Conservation (phyloP, 2,113 vertebrate genomes). For the Protomyctophum bolini region DNA sequence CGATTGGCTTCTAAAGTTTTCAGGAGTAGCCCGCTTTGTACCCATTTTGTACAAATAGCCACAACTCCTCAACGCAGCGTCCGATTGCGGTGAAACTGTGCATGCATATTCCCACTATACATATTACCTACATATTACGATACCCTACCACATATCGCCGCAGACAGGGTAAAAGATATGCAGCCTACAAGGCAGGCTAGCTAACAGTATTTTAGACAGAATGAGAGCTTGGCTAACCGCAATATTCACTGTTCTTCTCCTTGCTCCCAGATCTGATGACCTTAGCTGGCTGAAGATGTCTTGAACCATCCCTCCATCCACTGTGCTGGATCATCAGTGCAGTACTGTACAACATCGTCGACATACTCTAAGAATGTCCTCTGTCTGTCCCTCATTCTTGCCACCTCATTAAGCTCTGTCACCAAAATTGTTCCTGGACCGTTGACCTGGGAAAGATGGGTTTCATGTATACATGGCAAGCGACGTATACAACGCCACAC, state of each 20-base stretch:
- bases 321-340: neutral
- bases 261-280: conserved; percentile 67
- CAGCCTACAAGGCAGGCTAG: too few species aligned
- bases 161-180: neutral
- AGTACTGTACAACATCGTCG: neutral
- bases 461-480: neutral
- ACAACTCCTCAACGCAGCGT: too few species aligned
- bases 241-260: neutral
- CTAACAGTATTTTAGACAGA: too few species aligned
- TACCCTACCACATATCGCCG: neutral
- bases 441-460: conserved; percentile 9
- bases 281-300: conserved; percentile 76
- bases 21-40: too few species aligned
- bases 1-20: too few species aligned
- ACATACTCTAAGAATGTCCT: neutral
- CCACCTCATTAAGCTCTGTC: neutral
- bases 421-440: neutral
- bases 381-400: neutral
- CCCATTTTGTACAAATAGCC: too few species aligned
- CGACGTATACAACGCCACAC: neutral
- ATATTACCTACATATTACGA: too few species aligned
- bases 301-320: conserved; percentile 36
- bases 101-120: too few species aligned
- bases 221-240: too few species aligned
- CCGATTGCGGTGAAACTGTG: too few species aligned